Base-by-base conservation (phyloP, 2,113 vertebrate species). In the Syngnathus typhle region DNA sequence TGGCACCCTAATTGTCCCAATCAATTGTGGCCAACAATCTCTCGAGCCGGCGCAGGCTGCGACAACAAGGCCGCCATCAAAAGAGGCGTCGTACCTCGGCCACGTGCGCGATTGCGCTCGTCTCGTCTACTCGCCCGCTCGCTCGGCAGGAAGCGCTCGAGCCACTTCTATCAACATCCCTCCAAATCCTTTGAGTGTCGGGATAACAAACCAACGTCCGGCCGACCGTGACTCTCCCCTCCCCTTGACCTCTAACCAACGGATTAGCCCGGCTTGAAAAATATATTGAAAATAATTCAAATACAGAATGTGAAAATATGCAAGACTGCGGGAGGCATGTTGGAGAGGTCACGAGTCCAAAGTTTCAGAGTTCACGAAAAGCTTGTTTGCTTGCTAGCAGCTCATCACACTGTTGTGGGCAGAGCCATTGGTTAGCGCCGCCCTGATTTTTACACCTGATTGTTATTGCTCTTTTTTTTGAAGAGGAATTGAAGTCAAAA, bases 11-110 rank as follows among this genome's bases (percentile, higher is more conserved):
- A 98, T 98, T 98, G 96, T 98, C 93, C 91, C 94, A 96, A 95
- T 96, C 95, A 96, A 96, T 96, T 96, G 94, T 96, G 93, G 93
- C 92, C 94, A 95, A 97, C 94, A 95, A 93, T 95, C 94, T 94
- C 95, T 95, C 95, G 94, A 95, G 94, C 93, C 93, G 92, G 81
- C 90, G 92, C 92, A 90, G 93, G 93, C 95, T 94, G 81, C 94
- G 93, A 96, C 95, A 95, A 96, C 94, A 96, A 94, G 93, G 78
- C 88, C 86, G 88, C 92, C 94, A 94, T 95, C 94, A 95, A 94
- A 88, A 93, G 93, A 90, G 80, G 85, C 92, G 94, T 94, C 93
- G 73, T 75, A 60, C 75, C 77, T 65, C 64, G 55, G 18, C 4
- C 60, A 67, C 65, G 49, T 39, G 64, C 52, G 59, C 37, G 44